Conservation (phyloP, 2,113 vertebrate species). For the Daphoenositta chrysoptera region DNA sequence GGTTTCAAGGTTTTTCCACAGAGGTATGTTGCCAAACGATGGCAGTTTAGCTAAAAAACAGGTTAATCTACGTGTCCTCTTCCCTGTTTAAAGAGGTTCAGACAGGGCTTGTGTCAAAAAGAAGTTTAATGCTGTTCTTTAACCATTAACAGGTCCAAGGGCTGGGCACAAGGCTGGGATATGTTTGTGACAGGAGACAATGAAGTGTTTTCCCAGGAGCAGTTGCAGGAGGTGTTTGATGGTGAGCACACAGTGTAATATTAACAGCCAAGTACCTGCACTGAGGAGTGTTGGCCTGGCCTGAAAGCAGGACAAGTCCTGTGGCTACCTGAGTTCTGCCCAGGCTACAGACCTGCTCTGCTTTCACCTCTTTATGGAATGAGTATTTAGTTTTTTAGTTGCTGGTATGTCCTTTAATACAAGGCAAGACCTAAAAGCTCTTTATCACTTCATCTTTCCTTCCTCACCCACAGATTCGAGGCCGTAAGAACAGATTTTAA, state of each 20-base stretch:
- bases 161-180: background rate
- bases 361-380: background rate
- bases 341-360: background rate
- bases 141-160: background rate
- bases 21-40: background rate
- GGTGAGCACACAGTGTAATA: background rate
- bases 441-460: constrained; percentile 6
- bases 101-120: background rate
- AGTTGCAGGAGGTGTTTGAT: background rate
- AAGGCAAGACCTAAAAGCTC: background rate
- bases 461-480: background rate
- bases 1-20: background rate
- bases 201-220: background rate
- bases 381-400: background rate
- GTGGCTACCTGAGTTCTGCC: background rate
- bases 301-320: background rate
- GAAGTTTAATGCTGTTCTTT: background rate
- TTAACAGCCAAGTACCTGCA: background rate
- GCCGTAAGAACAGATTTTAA: background rate
- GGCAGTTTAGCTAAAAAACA: background rate
- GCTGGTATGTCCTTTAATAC: background rate
- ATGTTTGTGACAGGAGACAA: background rate
- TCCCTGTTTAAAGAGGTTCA: background rate
- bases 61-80: background rate
- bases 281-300: background rate